A percentile compares a stretch with the other conserved stretches of the same genome.
phyloP scores from a whole-genome alignment of 2,113 vertebrate species.

The Osmerus mordax region DNA sequence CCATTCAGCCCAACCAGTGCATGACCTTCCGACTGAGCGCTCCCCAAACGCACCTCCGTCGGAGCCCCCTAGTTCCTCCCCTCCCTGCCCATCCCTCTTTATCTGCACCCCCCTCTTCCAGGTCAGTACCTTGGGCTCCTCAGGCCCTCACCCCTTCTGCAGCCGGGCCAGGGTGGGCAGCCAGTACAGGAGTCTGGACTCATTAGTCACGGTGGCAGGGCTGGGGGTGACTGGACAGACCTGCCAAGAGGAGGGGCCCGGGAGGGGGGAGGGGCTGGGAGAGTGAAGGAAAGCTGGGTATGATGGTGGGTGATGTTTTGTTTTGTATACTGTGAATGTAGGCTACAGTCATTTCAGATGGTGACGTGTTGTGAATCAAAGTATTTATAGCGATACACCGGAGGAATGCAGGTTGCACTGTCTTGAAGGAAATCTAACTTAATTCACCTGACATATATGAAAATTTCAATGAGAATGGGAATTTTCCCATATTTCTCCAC shows the following conservation, averaged over 20 bases:
- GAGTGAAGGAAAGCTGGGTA: too few relatives aligned
- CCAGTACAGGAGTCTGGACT: constrained; percentile 51
- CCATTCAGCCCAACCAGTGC: constrained; percentile 64
- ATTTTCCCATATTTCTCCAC: too few relatives aligned
- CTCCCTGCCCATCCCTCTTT: constrained; percentile 24
- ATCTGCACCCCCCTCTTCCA: constrained; percentile 51
- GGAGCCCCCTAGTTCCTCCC: constrained; percentile 38
- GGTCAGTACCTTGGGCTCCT: constrained; percentile 42
- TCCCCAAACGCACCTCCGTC: constrained; percentile 25
- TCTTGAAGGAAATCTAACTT: too few relatives aligned
- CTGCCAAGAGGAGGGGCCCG: not conserved
- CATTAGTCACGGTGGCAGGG: constrained; percentile 46
- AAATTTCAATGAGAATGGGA: too few relatives aligned
- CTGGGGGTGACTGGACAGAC: too few relatives aligned
- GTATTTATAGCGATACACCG: too few relatives aligned
- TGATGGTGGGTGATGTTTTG: too few relatives aligned
- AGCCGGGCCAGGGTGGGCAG: constrained; percentile 32
- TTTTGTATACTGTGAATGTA: too few relatives aligned
- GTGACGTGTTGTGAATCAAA: too few relatives aligned
- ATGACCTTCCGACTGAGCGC: constrained; percentile 49
- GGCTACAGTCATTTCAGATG: too few relatives aligned
- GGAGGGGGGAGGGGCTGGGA: constrained; percentile 14
- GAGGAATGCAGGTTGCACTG: too few relatives aligned
- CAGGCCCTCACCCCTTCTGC: constrained; percentile 4
- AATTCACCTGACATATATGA: too few relatives aligned